Evolutionary conservation across 2,113 vertebrate species (phyloP), one percentile per base, ranked within the genome.

Genomic region (Heterochromis multidens): DNA sequence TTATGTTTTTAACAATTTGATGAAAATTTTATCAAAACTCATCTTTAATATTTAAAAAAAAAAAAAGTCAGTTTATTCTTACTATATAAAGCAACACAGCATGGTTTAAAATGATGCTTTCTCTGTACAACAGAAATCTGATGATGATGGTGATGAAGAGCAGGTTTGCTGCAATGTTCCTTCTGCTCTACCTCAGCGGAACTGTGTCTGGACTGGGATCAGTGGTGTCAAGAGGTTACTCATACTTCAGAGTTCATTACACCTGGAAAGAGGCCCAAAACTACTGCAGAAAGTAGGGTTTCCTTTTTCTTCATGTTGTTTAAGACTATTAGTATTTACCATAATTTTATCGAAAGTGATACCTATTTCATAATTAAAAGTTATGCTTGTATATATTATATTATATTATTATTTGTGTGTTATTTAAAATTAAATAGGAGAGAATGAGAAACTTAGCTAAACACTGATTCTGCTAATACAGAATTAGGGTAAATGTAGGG

Each of bases 241-340:
- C 0, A 0, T 17, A 79, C 19, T 0, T 0, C 0, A 0, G 0
- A 0, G 0, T 0, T 1, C 2, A 4, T 7, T 0, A 0, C 2
- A 82, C 11, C 46, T 93, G 90, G 92, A 0, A 12, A 0, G 3
- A 33, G 0, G 87, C 90, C n/a, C 79, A 62, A 16, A 16, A 0
- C 1, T 1, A 0, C 77, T 93, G 92, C 89, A 91, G 40, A 6
- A 8, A 9, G 88, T 90, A n/a, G 4, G 7, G 10, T 46, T 63
- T 6, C 3, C 23, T 16, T 61, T 31, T 56, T 23, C 17, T 60
- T 63, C n/a, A 29, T 72, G 5, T 40, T 23, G 52, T 35, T 4
- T 17, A 5, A 23, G 23, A 57, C 56, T 57, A 27, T 27, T 58
- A 59, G 11, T 59, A 25, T 16, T 31, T 31, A 61, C 29, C 29